A percentile compares a stretch with the other conserved stretches of the same genome.
phyloP scores from a whole-genome alignment of 1,140 invertebrate species.

The Frieseomelitta varia region DNA sequence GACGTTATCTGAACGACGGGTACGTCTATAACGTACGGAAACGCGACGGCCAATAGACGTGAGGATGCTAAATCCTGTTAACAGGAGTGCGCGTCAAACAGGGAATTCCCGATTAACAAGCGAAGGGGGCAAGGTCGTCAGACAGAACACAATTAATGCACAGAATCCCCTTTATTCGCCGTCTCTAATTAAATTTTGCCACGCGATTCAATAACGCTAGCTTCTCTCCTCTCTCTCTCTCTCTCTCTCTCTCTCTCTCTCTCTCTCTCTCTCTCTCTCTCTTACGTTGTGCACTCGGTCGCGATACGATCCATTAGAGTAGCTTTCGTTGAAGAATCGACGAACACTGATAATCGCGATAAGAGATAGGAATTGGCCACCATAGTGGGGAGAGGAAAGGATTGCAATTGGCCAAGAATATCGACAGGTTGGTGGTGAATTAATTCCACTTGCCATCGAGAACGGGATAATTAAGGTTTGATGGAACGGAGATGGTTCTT shows the following conservation, averaged over 20 bases:
- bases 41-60: slow-evolving; percentile 32
- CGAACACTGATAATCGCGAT: not conserved
- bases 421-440: not conserved
- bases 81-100: slow-evolving; percentile 17
- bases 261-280: not conserved
- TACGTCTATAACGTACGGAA: slow-evolving; percentile 19
- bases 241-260: not conserved
- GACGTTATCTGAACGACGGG: slow-evolving; percentile 32
- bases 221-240: not conserved
- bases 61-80: slow-evolving; percentile 33
- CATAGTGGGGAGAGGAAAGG: not conserved
- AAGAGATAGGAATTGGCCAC: not conserved
- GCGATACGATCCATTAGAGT: not conserved
- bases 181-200: slow-evolving; percentile 20
- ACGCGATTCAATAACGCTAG: slow-evolving; percentile 25
- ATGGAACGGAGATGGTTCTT: not conserved
- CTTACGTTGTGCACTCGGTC: too few relatives aligned
- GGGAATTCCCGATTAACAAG: slow-evolving; percentile 31
- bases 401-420: not conserved
- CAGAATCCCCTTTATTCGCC: not conserved
- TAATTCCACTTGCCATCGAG: not conserved
- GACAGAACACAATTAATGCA: slow-evolving; percentile 21
- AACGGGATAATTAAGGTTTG: not conserved
- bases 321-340: not conserved
- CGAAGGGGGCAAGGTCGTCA: slow-evolving; percentile 27